Evolutionary conservation across 2,797 vertebrate genomes (phyloP), one percentile per base, ranked within the genome.

Genomic region (Neomorphus geoffroyi): DNA sequence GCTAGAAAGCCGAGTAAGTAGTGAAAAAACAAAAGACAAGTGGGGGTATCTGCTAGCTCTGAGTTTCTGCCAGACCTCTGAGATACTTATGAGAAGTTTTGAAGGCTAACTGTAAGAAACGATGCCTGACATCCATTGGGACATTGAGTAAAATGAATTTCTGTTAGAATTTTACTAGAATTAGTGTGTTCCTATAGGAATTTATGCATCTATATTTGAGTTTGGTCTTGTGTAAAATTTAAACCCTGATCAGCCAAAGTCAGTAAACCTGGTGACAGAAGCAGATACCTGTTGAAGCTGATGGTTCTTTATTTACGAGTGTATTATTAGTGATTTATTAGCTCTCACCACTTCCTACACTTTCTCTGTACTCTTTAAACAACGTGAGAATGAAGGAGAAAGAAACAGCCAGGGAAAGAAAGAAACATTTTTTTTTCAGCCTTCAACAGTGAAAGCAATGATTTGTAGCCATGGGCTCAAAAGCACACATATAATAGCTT

Each of bases 61-160:
- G 58, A 62, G 48, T 48, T 81, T 78, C 80, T 53, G 15, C 3
- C 13, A 86, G 18, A 6, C 8, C 6, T n/a, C 32, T 37, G 6
- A 11, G 11, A 39, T 30, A 48, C 4, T 69, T 51, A 7, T 33
- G 53, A 79, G 37, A 19, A 35, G 0, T 2, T 75, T 24, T 50
- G 30, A 72, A 84, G 13, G 9, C 11, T 81, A 70, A 69, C 5
- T 62, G 18, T 48, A 58, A 65, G 23, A 48, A 83, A 72, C 75
- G 1, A 24, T 19, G 6, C 2, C 17, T 70, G 26, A 0, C 2
- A 77, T 1, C 6, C 41, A 18, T 19, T 4, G 70, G 5, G 3
- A 8, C 3, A 75, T 24, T 3, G 57, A 60, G 9, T 24, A 35
- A 57, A 81, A 88, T 0, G 7, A 12, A 3, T 19, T n/a, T 18